phyloP scores from a whole-genome alignment of 2,888 invertebrate genomes.

The Megaustenia siamemsis region DNA sequence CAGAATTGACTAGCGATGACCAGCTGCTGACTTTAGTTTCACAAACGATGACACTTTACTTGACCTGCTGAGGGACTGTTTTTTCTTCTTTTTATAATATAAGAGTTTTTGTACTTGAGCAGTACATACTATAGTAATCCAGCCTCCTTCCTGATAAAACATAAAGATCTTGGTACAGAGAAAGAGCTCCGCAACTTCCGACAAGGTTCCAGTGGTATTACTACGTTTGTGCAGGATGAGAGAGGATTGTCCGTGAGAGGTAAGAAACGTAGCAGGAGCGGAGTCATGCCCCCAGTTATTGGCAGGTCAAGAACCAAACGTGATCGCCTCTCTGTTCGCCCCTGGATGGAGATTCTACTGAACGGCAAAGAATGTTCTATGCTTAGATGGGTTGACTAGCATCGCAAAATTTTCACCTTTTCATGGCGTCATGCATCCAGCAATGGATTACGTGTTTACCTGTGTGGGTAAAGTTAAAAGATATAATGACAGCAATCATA shows the following conservation, averaged over 20 bases:
- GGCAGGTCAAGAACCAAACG: constrained; percentile 10
- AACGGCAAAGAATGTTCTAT: constrained; percentile 60
- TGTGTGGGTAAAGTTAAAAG: not conserved
- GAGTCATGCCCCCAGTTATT: constrained; percentile 20
- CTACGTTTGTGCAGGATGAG: too few species aligned
- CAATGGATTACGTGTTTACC: constrained; percentile 61
- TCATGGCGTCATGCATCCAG: constrained; percentile 75
- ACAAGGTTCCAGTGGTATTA: too few species aligned
- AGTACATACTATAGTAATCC: too few species aligned
- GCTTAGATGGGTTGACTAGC: constrained; percentile 65
- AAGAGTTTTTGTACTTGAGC: too few species aligned
- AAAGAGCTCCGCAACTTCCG: too few species aligned
- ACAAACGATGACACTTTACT: too few species aligned
- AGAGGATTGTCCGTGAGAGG: not conserved
- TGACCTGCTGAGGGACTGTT: too few species aligned
- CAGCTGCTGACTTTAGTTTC: too few species aligned
- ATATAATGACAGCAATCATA: not conserved
- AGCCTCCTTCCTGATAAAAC: too few species aligned
- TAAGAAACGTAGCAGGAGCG: constrained; percentile 5
- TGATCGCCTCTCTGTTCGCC: constrained; percentile 63
- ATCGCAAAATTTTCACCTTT: constrained; percentile 64
- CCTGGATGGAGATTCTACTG: constrained; percentile 69
- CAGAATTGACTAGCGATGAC: too few species aligned
- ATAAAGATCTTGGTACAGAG: too few species aligned
- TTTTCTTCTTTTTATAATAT: too few species aligned